Conservation (phyloP, 2,113 vertebrate species). For the Albula goreensis region DNA sequence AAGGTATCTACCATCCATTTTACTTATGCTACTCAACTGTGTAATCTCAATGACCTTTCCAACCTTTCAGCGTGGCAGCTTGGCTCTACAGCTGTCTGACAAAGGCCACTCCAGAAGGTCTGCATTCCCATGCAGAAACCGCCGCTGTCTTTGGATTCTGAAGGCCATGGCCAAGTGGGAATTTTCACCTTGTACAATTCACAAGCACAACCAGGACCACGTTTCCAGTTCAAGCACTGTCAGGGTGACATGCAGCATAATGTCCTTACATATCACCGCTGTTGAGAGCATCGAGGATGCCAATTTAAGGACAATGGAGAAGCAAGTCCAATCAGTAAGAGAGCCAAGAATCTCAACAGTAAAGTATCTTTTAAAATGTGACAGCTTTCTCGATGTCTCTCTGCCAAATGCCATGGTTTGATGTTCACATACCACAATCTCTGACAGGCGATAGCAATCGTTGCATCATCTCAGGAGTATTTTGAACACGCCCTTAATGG, state of each 20-base stretch:
- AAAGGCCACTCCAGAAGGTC: background rate
- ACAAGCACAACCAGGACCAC: background rate
- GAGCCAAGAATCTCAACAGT: background rate
- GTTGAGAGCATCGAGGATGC: background rate
- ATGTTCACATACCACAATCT: background rate
- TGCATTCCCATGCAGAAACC: background rate
- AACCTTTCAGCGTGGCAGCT: background rate
- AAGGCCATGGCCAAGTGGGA: background rate
- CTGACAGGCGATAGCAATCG: background rate
- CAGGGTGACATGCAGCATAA: background rate
- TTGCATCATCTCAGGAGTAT: background rate
- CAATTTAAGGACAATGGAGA: background rate
- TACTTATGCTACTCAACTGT: background rate
- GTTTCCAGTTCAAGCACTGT: background rate
- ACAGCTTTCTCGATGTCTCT: background rate
- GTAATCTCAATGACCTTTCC: conserved; percentile 29
- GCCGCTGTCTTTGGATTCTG: background rate
- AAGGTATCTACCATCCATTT: conserved; percentile 4
- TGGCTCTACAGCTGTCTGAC: conserved; percentile 17
- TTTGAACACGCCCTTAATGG: background rate
- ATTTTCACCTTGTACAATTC: background rate
- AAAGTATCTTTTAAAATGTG: background rate
- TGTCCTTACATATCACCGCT: background rate
- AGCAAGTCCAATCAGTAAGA: background rate
- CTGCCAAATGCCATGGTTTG: background rate